Percentiles rank a stretch among this genome's conserved stretches.
These are phyloP conservation scores for Calonectris borealis DNA, from an alignment of 2,113 vertebrate genomes.

Conservation along the genomic window DNA sequence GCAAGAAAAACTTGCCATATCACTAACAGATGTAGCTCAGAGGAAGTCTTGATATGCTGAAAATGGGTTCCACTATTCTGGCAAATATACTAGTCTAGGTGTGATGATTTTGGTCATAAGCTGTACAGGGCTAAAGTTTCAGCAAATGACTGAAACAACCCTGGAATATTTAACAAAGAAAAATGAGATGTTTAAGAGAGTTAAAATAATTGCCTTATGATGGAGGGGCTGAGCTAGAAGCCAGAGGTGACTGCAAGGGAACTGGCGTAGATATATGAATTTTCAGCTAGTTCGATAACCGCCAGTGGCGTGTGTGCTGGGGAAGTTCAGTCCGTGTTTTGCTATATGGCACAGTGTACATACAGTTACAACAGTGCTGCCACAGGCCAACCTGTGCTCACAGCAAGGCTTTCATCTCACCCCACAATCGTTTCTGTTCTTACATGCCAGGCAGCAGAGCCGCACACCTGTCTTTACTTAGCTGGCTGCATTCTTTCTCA, in stretches of 20 bases:
- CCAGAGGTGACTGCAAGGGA: not conserved
- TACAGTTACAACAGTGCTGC: not conserved
- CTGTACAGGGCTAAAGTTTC: not conserved
- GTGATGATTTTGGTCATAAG: not conserved
- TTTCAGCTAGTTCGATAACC: not conserved
- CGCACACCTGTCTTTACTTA: slow-evolving; percentile 52
- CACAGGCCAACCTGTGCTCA: not conserved
- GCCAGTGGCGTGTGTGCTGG: not conserved
- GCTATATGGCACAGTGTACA: fast-evolving
- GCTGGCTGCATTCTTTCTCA: slow-evolving; percentile 41
- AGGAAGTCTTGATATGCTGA: not conserved
- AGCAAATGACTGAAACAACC: not conserved
- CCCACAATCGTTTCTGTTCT: not conserved
- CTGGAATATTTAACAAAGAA: not conserved
- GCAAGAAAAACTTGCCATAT: not conserved
- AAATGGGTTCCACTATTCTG: not conserved
- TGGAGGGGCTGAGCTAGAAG: not conserved
- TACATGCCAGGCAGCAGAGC: slow-evolving; percentile 10
- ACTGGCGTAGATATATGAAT: not conserved
- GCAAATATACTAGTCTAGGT: not conserved
- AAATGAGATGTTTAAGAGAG: not conserved
- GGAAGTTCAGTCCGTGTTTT: not conserved
- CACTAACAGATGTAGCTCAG: not conserved
- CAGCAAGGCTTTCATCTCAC: slow-evolving; percentile 30
- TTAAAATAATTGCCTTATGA: not conserved